Evolutionary conservation across 2,888 invertebrate species (phyloP), one percentile per base, ranked within the genome.

Genomic region (Cotesia congregata): DNA sequence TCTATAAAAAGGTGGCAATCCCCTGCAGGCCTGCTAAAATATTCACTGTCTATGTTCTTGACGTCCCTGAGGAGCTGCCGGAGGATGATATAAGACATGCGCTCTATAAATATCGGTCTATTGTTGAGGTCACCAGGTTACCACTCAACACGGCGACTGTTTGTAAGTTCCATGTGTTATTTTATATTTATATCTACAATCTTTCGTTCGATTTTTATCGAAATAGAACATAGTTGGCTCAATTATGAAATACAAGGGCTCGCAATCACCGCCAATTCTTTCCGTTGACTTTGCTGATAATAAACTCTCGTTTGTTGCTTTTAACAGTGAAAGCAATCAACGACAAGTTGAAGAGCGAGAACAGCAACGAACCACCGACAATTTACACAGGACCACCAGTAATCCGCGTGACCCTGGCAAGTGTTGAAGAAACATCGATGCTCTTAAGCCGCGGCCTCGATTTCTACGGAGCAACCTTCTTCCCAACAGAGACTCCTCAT

Each of bases 401-500:
- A 81, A 88, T 91, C 78, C 87, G 90, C 81, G 89, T 91, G 73
- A 90, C 91, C 17, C 84, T 90, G 78, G 90, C 90, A 67, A 90
- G 87, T 76, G 86, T 90, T 78, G 90, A 90, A 78, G 90, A 91
- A 85, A 90, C 89, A 80, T 85, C 88, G 78, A 93, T 93, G 84
- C 91, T 96, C 75, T 91, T 96, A 76, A 95, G 96, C 89, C 95
- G 95, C 85, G 96, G 96, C 0, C 91, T 96, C 77, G 95, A 96
- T 90, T 96, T 96, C 91, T 96, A 95, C 87, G 96, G 95, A 20
- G 96, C 96, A 67, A 96, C 96, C 38, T 96, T 94, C 91, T 96
- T 96, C 90, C 96, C 96, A 70, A 95, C 95, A 3, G 96, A 96
- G 88, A 92, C 95, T 80, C 92, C 94, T 41, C 91, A 93, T 77